Base-by-base conservation (phyloP, 2,113 vertebrate genomes). In the Aramus guarauna region DNA sequence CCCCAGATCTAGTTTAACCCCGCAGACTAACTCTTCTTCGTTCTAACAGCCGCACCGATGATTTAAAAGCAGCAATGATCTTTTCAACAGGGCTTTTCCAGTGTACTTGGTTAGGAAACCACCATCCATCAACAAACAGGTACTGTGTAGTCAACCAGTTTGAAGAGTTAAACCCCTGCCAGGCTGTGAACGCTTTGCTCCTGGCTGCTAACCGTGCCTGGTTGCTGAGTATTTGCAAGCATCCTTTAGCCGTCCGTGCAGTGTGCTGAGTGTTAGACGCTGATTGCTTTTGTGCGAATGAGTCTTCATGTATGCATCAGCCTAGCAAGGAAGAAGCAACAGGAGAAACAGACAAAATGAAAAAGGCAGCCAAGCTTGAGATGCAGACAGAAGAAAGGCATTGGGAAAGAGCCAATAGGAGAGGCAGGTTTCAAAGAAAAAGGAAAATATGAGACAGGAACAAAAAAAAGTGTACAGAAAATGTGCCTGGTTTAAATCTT, bases 281-380 rank as follows among this genome's bases (percentile, higher is more conserved):
- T 90, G 90, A 91, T 96, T 82, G 88, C 95, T 97, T 96, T 95
- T 96, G 78, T 90, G 86, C 4, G 39, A 85, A 32, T 15, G 37
- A 81, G 62, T 55, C 75, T 88, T 73, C 81, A 29, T 5, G 2
- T 55, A 15, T 81, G 80, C 85, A 81, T 66, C 77, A 72, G 55
- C 75, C 62, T 71, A 66, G 94, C 83, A 50, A 93, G 88, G 94
- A 71, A 80, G 73, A 69, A 94, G 88, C 96, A 95, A 94, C 92
- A 92, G 93, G 88, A 96, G 94, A 96, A 94, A 88, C 32, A 66
- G 95, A 66, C 88, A 77, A 96, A 98, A 96, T 94, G 96, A 94
- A 90, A 96, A 96, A 96, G 81, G 94, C 90, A 94, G 95, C 95
- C 95, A 87, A 96, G 94, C 96, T 93, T 94, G 95, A 95, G 96